Conservation (phyloP, 2,113 vertebrate species). For the Anas platyrhynchos region DNA sequence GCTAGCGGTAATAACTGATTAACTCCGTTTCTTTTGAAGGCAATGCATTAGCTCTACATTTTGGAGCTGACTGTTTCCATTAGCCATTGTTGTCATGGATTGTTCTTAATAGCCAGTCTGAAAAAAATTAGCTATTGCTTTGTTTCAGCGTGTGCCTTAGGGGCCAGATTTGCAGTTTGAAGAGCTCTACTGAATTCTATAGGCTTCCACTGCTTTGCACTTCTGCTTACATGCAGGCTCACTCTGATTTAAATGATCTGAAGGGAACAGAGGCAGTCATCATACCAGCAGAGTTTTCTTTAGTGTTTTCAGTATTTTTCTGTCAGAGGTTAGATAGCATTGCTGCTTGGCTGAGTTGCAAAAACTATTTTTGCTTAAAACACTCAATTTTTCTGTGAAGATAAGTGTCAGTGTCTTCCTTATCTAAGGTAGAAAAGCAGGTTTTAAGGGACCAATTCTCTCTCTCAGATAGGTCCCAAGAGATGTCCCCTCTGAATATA, state of each 20-base stretch:
- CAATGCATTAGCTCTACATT: background rate
- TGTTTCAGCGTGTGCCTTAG: conserved; percentile 16
- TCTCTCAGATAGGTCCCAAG: background rate
- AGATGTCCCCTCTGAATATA: background rate
- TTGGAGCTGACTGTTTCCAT: conserved; percentile 11
- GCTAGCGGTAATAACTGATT: background rate
- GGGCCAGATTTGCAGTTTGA: background rate
- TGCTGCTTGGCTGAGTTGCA: background rate
- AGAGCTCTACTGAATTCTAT: background rate
- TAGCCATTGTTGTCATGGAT: conserved; percentile 1
- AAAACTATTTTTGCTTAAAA: background rate
- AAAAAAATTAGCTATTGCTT: background rate
- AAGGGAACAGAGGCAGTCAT: background rate
- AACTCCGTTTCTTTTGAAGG: background rate
- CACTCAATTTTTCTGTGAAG: background rate
- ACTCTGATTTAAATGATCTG: conserved; percentile 45
- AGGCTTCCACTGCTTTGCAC: background rate
- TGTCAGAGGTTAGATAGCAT: conserved; percentile 10
- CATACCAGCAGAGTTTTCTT: background rate
- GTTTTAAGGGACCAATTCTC: background rate
- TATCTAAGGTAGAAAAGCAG: background rate
- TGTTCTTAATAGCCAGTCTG: conserved; percentile 16
- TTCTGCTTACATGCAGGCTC: conserved; percentile 22
- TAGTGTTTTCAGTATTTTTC: conserved; percentile 3
- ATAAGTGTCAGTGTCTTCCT: background rate